phyloP scores from a whole-genome alignment of 2,113 vertebrate species.

The Nettapus auritus region DNA sequence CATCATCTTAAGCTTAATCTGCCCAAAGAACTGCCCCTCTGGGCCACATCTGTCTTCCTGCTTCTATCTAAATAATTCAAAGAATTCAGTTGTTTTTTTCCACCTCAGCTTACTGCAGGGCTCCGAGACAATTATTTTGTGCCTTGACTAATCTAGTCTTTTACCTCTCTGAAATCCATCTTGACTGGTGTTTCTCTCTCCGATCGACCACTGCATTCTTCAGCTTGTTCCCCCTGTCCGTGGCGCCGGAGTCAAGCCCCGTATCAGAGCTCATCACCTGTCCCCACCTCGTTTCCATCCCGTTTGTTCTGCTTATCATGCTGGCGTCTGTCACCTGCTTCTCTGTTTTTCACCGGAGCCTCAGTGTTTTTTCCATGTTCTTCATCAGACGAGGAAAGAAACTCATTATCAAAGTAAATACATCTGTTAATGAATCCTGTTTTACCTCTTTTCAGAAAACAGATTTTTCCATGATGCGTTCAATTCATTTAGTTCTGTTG shows the following conservation, averaged over 20 bases:
- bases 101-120: background rate
- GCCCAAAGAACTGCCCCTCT: background rate
- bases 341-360: background rate
- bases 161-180: background rate
- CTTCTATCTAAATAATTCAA: background rate
- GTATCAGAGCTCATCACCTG: background rate
- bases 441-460: background rate
- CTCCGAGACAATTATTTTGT: background rate
- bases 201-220: background rate
- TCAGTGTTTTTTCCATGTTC: background rate
- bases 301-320: background rate
- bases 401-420: background rate
- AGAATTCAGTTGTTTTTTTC: background rate
- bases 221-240: background rate
- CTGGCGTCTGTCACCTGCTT: background rate
- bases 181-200: background rate
- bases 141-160: background rate
- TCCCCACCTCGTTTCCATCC: background rate
- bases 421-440: background rate
- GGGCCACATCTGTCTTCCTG: background rate
- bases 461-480: background rate
- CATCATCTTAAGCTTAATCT: background rate
- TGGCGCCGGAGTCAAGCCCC: accelerated
- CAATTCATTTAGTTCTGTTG: background rate
- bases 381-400: background rate